These are phyloP conservation scores for Rhyacophila brunnea DNA, from an alignment of 1,140 invertebrate species.

Conservation along the genomic window DNA sequence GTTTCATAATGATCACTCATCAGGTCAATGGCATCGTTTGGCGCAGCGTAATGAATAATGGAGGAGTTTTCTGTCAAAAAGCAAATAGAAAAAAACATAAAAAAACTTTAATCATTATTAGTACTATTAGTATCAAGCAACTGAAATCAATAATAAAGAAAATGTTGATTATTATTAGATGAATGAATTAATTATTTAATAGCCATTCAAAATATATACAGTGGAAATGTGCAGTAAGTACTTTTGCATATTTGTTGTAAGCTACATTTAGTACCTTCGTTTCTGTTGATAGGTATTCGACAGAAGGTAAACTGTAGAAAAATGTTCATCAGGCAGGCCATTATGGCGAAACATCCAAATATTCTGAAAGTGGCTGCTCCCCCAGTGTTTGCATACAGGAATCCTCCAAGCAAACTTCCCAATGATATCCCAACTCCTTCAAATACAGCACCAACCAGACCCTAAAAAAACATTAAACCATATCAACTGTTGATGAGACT, in stretches of 20 bases:
- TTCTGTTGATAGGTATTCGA: neutral
- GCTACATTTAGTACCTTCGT: neutral
- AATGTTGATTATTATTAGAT: too few species aligned
- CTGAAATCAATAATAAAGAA: too few species aligned
- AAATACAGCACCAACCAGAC: slow-evolving; percentile 80
- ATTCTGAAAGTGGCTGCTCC: slow-evolving; percentile 67
- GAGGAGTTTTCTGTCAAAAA: slow-evolving; percentile 28
- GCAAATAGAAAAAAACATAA: neutral
- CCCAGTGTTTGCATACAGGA: slow-evolving; percentile 59
- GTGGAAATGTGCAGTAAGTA: neutral
- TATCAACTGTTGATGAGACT: too few species aligned
- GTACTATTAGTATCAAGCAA: too few species aligned
- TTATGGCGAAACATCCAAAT: slow-evolving; percentile 67
- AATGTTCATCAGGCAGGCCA: slow-evolving; percentile 63
- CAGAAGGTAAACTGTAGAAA: slow-evolving; percentile 29
- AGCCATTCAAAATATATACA: too few species aligned
- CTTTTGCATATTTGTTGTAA: neutral
- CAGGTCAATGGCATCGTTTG: slow-evolving; percentile 24
- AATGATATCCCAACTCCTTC: slow-evolving; percentile 80
- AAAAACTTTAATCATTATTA: neutral
- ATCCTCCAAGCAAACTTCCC: slow-evolving; percentile 73
- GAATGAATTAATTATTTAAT: too few species aligned
- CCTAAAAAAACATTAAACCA: slow-evolving; percentile 64
- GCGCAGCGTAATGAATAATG: slow-evolving; percentile 26
- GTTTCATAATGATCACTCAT: slow-evolving; percentile 13